phyloP scores from a whole-genome alignment of 2,113 vertebrate species.

The Pandion haliaetus region DNA sequence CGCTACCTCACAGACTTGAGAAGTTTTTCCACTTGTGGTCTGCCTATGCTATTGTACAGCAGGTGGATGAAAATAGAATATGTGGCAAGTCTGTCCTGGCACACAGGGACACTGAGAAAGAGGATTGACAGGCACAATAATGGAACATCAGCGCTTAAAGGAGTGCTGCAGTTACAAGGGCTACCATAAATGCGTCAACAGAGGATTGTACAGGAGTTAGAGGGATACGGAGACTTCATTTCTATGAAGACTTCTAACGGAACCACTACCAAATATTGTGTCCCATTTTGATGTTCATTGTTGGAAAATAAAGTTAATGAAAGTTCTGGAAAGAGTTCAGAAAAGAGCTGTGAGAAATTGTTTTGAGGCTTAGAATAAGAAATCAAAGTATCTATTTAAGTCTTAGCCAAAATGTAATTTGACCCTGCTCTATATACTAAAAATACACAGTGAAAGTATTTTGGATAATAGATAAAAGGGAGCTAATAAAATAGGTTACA shows the following conservation, averaged over 20 bases:
- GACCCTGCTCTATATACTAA: not conserved
- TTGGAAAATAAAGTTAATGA: conserved; percentile 36
- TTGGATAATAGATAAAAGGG: conserved; percentile 35
- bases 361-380: conserved; percentile 40
- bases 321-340: conserved; percentile 37
- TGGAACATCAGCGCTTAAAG: not conserved
- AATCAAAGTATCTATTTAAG: conserved; percentile 13
- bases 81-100: not conserved
- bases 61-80: not conserved
- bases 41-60: not conserved
- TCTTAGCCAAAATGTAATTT: conserved; percentile 35
- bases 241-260: not conserved
- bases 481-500: conserved; percentile 34
- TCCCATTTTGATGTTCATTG: not conserved
- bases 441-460: conserved; percentile 27
- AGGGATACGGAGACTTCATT: not conserved
- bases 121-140: not conserved
- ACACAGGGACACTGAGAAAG: not conserved
- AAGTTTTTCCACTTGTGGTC: not conserved
- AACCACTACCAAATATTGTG: conserved; percentile 4
- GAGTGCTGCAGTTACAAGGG: not conserved
- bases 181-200: not conserved
- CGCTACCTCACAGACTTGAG: not conserved
- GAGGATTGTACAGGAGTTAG: not conserved
- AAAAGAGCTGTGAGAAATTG: conserved; percentile 18